A percentile compares a stretch with the other conserved stretches of the same genome.
Evolutionary conservation across 2,888 invertebrate genomes (phyloP).

Genomic region (Lepeophtheirus nordmannii): DNA sequence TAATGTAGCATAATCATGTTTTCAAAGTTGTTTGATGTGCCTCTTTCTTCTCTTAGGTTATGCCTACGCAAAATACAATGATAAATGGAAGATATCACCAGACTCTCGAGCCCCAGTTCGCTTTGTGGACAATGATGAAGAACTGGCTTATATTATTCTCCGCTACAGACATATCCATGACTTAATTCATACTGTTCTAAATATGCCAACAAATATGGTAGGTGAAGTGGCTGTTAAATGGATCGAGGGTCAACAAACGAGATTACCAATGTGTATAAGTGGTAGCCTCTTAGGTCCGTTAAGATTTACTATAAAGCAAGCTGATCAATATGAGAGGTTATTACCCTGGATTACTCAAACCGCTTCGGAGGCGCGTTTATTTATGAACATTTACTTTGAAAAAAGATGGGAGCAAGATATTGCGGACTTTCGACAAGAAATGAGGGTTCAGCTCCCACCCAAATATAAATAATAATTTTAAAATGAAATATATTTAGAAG

Average conservation of each 20-base stretch:
- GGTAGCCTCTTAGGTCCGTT: slow-evolving; percentile 84
- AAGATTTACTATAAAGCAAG: slow-evolving; percentile 42
- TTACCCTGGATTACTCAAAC: slow-evolving; percentile 13
- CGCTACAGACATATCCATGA: slow-evolving; percentile 94
- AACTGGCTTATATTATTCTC: slow-evolving; percentile 89
- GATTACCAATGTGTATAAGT: slow-evolving; percentile 84
- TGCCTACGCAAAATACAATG: slow-evolving; percentile 66
- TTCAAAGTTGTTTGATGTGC: too few relatives aligned
- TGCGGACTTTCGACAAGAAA: slow-evolving; percentile 20
- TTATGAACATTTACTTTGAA: slow-evolving; percentile 20
- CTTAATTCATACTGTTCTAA: slow-evolving; percentile 71
- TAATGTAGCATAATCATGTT: too few relatives aligned
- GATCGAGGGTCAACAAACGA: slow-evolving; percentile 90
- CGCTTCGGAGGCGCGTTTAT: slow-evolving; percentile 11
- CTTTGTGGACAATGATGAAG: slow-evolving; percentile 64
- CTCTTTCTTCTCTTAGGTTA: slow-evolving; percentile 42
- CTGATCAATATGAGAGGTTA: neutral
- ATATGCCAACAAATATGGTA: slow-evolving; percentile 86
- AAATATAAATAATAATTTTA: neutral
- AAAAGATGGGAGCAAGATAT: slow-evolving; percentile 25
- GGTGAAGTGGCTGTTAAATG: slow-evolving; percentile 87
- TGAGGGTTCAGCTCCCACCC: slow-evolving; percentile 12
- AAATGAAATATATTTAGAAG: neutral
- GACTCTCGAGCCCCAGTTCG: slow-evolving; percentile 77
- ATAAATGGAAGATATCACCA: slow-evolving; percentile 47